Conservation (phyloP, 2,113 vertebrate species). For the Melanotaenia duboulayi region DNA sequence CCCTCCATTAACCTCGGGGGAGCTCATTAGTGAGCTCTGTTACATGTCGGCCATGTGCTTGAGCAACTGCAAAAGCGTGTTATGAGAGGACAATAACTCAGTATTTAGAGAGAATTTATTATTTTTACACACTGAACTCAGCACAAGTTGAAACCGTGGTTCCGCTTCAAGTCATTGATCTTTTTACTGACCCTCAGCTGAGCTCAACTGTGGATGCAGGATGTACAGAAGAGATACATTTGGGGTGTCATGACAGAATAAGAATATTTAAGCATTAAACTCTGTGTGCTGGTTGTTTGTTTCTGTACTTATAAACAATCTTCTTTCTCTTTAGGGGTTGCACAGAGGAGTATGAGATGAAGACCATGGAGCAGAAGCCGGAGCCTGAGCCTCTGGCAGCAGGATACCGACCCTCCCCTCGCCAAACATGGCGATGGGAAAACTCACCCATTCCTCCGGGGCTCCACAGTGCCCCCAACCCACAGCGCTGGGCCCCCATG, state of each 20-base stretch:
- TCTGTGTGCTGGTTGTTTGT: not conserved
- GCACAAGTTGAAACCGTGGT: constrained; percentile 14
- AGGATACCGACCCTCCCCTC: constrained; percentile 85
- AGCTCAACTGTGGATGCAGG: not conserved
- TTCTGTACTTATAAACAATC: not conserved
- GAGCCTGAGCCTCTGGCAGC: constrained; percentile 84
- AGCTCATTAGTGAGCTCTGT: constrained; percentile 51
- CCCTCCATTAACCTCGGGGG: constrained; percentile 33
- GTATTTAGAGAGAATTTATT: constrained; percentile 10
- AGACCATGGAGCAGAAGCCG: constrained; percentile 84
- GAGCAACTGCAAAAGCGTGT: constrained; percentile 29
- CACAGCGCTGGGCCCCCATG: constrained; percentile 83
- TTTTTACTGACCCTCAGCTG: not conserved
- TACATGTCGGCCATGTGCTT: constrained; percentile 32
- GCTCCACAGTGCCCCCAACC: constrained; percentile 78
- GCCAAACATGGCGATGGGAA: constrained; percentile 89
- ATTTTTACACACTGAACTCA: not conserved
- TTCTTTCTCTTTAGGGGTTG: constrained; percentile 84
- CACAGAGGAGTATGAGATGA: constrained; percentile 90
- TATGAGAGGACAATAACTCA: constrained; percentile 15
- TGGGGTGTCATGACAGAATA: not conserved
- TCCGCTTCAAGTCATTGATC: not conserved
- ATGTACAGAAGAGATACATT: not conserved
- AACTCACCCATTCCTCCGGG: constrained; percentile 80
- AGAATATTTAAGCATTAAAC: not conserved